phyloP scores from a whole-genome alignment of 2,888 invertebrate species.

The Netelia fuscicornis region DNA sequence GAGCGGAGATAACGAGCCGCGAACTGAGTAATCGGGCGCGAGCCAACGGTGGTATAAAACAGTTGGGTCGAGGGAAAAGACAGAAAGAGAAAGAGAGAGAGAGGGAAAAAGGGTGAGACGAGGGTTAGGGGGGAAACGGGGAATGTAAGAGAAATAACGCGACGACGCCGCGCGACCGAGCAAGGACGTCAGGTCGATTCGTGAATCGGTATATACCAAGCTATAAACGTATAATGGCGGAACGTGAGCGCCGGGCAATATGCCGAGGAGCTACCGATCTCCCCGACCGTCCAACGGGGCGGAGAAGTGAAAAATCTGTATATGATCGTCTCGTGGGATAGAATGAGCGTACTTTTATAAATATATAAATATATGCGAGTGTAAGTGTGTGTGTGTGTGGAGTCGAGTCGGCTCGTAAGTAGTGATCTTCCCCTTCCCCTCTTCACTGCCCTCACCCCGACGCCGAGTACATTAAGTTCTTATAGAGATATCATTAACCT shows the following conservation, averaged over 20 bases:
- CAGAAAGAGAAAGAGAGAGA: background rate
- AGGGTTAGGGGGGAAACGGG: background rate
- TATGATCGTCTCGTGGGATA: background rate
- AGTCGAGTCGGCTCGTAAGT: constrained; percentile 73
- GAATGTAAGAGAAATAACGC: constrained; percentile 32
- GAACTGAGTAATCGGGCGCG: constrained; percentile 59
- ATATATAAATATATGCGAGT: constrained; percentile 44
- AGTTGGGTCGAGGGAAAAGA: background rate
- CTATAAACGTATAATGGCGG: constrained; percentile 20
- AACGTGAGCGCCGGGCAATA: constrained; percentile 18
- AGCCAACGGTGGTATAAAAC: too few relatives aligned
- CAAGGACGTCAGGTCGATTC: constrained; percentile 63
- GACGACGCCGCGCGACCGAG: constrained; percentile 43
- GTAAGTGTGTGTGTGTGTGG: constrained; percentile 22
- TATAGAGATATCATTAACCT: constrained; percentile 79
- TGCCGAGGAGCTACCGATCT: constrained; percentile 24
- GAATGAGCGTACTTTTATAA: constrained; percentile 57
- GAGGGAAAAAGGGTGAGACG: background rate
- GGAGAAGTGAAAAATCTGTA: constrained; percentile 1
- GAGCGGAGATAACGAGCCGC: constrained; percentile 56
- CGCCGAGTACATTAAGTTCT: constrained; percentile 80
- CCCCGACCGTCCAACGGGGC: background rate
- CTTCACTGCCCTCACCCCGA: constrained; percentile 71
- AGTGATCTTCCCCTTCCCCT: constrained; percentile 77
- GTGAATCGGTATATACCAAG: constrained; percentile 40